A percentile compares a stretch with the other conserved stretches of the same genome.
Evolutionary conservation across 2,888 invertebrate genomes (phyloP).

Genomic region (Itoplectis maculator): DNA sequence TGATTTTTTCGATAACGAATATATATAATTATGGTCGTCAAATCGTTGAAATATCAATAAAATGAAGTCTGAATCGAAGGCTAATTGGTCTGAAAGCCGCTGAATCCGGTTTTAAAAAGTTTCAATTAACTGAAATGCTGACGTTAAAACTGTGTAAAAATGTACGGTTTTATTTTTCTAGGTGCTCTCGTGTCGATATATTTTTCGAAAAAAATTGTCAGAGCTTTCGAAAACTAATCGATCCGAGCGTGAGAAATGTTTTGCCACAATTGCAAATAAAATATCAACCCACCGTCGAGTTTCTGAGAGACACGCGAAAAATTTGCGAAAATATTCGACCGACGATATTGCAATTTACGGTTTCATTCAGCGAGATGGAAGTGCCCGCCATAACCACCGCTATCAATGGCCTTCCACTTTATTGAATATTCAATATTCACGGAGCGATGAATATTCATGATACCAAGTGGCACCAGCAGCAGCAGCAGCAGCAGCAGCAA

Average conservation of each 20-base stretch:
- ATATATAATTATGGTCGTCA: no score
- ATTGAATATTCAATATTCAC: constrained; percentile 7
- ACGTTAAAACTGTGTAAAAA: no score
- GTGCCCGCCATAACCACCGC: not conserved
- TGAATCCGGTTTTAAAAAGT: no score
- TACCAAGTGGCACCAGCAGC: constrained; percentile 5
- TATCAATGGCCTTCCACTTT: not conserved
- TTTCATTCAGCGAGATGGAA: not conserved
- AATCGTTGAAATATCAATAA: no score
- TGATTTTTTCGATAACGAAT: not conserved
- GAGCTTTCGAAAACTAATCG: not conserved
- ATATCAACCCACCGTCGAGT: no score
- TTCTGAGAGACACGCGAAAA: no score
- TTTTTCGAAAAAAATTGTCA: not conserved
- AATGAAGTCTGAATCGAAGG: no score
- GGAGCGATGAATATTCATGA: constrained; percentile 13
- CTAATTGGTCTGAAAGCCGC: no score
- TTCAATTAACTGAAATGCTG: no score
- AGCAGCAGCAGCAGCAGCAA: not conserved
- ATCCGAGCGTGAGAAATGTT: not conserved
- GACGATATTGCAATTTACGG: not conserved
- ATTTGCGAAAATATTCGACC: not conserved
- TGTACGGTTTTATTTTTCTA: no score
- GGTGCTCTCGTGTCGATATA: not conserved
- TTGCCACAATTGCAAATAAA: no score